Evolutionary conservation across 2,797 vertebrate species (phyloP), one percentile per base, ranked within the genome.

Genomic region (Echeneis naucrates): DNA sequence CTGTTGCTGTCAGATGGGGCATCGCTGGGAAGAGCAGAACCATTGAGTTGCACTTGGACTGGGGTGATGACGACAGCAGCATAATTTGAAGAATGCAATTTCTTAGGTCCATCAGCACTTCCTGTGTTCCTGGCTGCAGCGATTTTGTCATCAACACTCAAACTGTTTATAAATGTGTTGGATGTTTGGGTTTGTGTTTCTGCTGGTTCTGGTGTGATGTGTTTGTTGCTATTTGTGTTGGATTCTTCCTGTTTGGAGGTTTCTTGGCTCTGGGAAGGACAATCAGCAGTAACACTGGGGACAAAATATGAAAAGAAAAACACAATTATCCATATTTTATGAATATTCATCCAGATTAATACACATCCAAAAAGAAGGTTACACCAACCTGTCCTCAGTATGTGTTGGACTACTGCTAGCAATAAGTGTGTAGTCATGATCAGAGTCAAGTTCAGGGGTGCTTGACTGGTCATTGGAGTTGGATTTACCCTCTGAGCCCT

Each of bases 401-500:
- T 89, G 88, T 40, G 87, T 84, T 17, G 92, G 89, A 72, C 87
- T 93, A 76, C 75, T 92, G 77, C 89, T 84, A 47, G 81, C 84
- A 60, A 94, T 93, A 12, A 93, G 40, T 33, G 94, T 93, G 58
- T 93, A 91, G 61, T 94, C 92, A 32, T 87, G 88, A 55, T 91
- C 92, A 35, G 92, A 93, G 47, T 92, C 78, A 27, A 85, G 80
- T 2, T 88, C 89, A 30, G 91, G 72, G 11, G 88, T 81, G 38
- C 80, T 68, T 9, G 83, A 78, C 21, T 81, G 89, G 40, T 73
- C 68, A 12, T 90, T 89, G 27, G 72, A 86, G 23, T 92, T 90
- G 3, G 84, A 87, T 79, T 82, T 91, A 50, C 66, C 85, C 51
- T 90, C 85, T 11, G 92, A 92, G 64, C 72, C 68, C 68, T 90